A percentile compares a stretch with the other conserved stretches of the same genome.
phyloP scores from a whole-genome alignment of 1,140 invertebrate species.

The Holcopasites calliopsidis region DNA sequence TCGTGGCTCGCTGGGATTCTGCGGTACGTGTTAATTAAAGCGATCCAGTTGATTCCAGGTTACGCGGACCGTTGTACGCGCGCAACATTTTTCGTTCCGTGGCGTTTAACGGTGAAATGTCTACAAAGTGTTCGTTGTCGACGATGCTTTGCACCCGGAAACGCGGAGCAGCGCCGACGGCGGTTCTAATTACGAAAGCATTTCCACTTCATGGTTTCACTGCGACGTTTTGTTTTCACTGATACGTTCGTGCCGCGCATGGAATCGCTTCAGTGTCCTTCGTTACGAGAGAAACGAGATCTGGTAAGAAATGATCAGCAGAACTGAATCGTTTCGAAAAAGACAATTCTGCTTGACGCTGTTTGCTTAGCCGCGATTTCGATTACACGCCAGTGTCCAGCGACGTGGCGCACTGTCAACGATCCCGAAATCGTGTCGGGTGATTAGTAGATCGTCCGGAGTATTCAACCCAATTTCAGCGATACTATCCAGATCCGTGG shows the following conservation, averaged over 20 bases:
- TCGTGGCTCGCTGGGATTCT: constrained; percentile 10
- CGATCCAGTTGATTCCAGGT: background rate
- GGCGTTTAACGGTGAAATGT: background rate
- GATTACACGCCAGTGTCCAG: background rate
- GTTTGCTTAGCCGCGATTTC: too few relatives aligned
- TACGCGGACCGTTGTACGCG: too few relatives aligned
- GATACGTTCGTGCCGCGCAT: background rate
- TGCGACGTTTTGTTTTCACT: too few relatives aligned
- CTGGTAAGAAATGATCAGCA: too few relatives aligned
- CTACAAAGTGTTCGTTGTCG: constrained; percentile 2
- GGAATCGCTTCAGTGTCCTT: too few relatives aligned
- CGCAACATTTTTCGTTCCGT: background rate
- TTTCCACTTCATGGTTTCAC: background rate
- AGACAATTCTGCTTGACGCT: too few relatives aligned
- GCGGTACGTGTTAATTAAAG: constrained; percentile 14
- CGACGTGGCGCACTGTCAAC: background rate
- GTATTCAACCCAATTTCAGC: background rate
- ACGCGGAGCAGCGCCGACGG: background rate
- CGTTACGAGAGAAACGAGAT: too few relatives aligned
- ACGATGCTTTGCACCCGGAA: background rate
- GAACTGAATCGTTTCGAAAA: too few relatives aligned
- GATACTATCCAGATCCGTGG: background rate
- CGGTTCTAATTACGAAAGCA: too few relatives aligned
- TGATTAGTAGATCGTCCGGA: too few relatives aligned
- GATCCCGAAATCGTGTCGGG: background rate